Evolutionary conservation across 2,113 vertebrate genomes (phyloP), one percentile per base, ranked within the genome.

Genomic region (Paedocypris sp.): DNA sequence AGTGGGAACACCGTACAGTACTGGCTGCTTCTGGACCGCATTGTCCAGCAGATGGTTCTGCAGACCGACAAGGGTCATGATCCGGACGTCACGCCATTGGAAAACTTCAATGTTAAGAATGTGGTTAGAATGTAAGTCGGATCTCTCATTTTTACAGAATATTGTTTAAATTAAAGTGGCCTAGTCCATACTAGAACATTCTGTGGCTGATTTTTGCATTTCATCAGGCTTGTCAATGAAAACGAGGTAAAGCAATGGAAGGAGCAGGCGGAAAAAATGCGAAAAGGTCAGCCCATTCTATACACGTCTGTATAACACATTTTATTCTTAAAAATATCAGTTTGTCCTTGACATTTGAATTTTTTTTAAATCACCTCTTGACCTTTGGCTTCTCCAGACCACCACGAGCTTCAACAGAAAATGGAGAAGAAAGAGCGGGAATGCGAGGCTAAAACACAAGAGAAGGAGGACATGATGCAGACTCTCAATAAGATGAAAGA

Each of bases 181-280:
- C n/a, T n/a, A n/a, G n/a, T n/a, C n/a, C n/a, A n/a, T n/a, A n/a
- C n/a, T n/a, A n/a, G n/a, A n/a, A n/a, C n/a, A 70, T 11, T 68
- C 11, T 64, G 19, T 63, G 19, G 25, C 16, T 13, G 26, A 9
- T 42, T 8, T 43, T 39, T 41, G n/a, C 10, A 25, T 54, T 15
- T 62, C 46, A 71, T 36, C 63, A 99, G 96, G 96, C 80, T 99
- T 74, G 96, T 99, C 63, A 99, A 99, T 76, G 96, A 99, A 82
- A 98, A 98, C 62, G 94, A 99, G 86, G 96, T 99, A 41, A 99
- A 98, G 53, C 93, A 94, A 73, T 98, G 96, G 96, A 99, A 98
- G 82, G 96, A 99, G 50, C 94, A 99, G 82, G 96, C 96, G 6
- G 96, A 99, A 76, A 99, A 95, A 79, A 99, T 97, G 96, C 84